Evolutionary conservation across 2,888 invertebrate genomes (phyloP), one percentile per base, ranked within the genome.

Genomic region (Melikaiella ostensackeni): DNA sequence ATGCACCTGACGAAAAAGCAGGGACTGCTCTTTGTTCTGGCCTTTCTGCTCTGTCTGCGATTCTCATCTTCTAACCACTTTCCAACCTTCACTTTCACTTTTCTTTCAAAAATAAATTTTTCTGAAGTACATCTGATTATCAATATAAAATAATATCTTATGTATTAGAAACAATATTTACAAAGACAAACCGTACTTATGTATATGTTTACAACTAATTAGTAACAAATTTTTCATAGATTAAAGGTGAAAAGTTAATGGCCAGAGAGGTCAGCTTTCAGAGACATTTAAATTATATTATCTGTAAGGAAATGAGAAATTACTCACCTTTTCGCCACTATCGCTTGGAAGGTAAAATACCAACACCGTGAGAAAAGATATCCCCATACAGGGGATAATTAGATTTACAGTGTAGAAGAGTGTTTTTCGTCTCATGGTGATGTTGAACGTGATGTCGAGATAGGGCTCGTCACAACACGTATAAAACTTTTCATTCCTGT

Each of bases 341-440:
- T 99, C 98, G 84, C 98, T 98, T 84, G 98, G 99, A 92, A 99
- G 93, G 93, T 98, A 98, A 94, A 98, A 99, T 89, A 98, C 98
- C 90, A 99, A 95, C 88, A 98, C 97, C 86, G 98, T 98, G 90
- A 99, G 95, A 92, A 98, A 98, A 86, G 98, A 98, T 92, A 98
- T 98, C 85, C 98, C 98, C 95, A 98, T 97, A 92, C 98, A 98
- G 82, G 98, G 98, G 91, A 98, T 97, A 92, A 98, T 98, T 89
- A 98, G 95, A 93, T 98, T 98, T 87, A 98, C 97, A 62, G 98
- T 98, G 94, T 98, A 98, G 94, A 98, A 98, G 86, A 99, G 94
- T 75, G 98, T 98, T 93, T 98, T 98, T 86, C 98, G 94, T 87
- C 98, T 94, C 96, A 98, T 97, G 84, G 98, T 98, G 90, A 99